These are phyloP conservation scores for Charina bottae DNA, from an alignment of 2,113 vertebrate genomes.

Conservation along the genomic window DNA sequence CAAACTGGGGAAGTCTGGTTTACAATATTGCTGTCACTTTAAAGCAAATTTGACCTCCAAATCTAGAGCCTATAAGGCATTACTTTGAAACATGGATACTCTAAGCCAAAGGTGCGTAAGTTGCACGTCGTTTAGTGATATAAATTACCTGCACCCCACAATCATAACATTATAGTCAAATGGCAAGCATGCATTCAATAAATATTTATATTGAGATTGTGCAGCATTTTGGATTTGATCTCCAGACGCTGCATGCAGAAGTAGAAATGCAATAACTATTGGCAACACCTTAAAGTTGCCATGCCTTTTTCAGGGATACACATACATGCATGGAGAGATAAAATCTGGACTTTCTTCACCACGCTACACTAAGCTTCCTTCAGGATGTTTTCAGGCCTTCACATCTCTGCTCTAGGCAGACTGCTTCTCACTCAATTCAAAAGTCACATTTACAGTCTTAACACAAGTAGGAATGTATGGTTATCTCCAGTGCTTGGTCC, in stretches of 20 bases:
- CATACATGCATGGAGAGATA: not conserved
- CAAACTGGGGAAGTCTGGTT: not conserved
- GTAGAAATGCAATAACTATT: not conserved
- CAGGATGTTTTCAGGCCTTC: not conserved
- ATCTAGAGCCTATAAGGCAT: not conserved
- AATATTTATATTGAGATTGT: not conserved
- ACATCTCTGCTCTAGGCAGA: not conserved
- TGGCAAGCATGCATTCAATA: not conserved
- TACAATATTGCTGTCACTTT: not conserved
- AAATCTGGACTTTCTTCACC: not conserved
- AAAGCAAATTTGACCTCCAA: not conserved
- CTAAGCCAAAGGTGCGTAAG: not conserved
- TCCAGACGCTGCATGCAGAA: not conserved
- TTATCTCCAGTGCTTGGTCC: not conserved
- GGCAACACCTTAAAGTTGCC: not conserved
- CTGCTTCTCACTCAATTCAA: not conserved
- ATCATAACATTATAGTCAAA: not conserved
- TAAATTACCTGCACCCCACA: not conserved
- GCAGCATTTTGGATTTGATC: not conserved
- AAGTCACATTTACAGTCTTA: not conserved
- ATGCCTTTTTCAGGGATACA: not conserved
- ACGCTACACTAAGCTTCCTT: not conserved
- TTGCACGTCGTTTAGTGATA: not conserved
- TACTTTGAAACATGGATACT: not conserved
- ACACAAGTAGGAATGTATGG: not conserved